Conservation (phyloP, 2,797 vertebrate species). For the Enteromius treurensis region DNA sequence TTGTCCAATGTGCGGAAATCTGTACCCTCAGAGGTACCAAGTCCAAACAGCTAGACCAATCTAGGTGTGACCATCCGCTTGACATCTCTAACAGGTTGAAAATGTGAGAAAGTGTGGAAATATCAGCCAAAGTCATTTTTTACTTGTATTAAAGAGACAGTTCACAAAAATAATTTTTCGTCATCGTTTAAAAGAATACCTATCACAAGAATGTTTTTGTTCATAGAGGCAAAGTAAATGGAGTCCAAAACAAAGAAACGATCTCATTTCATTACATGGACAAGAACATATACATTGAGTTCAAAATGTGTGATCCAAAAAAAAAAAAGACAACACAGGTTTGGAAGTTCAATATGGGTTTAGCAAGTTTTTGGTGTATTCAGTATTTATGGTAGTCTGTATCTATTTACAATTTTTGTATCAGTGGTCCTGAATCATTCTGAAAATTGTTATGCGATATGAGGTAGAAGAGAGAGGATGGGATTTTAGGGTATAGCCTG, state of each 20-base stretch:
- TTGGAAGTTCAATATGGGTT: background rate
- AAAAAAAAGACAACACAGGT: background rate
- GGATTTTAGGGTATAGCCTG: conserved; percentile 57
- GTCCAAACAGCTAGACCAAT: conserved; percentile 66
- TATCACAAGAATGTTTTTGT: background rate
- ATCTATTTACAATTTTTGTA: background rate
- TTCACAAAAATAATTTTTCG: background rate
- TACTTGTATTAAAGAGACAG: background rate
- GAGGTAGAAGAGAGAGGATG: conserved; percentile 34
- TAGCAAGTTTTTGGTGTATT: background rate
- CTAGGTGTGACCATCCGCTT: conserved; percentile 64
- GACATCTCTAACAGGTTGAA: conserved; percentile 71
- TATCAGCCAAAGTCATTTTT: conserved; percentile 36
- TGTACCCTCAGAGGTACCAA: conserved; percentile 68
- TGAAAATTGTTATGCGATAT: conserved; percentile 30
- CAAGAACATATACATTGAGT: background rate
- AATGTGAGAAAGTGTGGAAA: conserved; percentile 59
- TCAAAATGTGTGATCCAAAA: background rate
- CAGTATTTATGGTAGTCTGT: background rate
- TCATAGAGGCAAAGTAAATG: background rate
- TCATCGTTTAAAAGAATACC: background rate
- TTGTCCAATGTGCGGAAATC: conserved; percentile 75
- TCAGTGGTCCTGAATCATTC: conserved; percentile 17
- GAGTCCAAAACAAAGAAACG: background rate
- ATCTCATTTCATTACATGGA: background rate